Base-by-base conservation (phyloP, 2,888 invertebrate species). In the Beris chalybata region DNA sequence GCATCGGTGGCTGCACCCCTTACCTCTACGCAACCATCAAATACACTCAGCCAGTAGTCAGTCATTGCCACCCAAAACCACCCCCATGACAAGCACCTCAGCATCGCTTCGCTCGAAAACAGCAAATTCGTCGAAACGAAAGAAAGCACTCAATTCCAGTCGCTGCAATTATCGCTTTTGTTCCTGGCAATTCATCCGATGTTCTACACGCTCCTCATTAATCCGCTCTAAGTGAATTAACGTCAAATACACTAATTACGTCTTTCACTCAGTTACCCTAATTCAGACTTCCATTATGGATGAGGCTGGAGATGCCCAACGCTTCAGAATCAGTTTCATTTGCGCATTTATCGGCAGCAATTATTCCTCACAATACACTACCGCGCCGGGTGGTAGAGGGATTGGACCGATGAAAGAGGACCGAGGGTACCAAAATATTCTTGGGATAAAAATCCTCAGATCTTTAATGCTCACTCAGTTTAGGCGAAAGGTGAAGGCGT, bases 261-360 rank as follows among this genome's bases (percentile, higher is more conserved):
- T 70, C 71, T 72, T 72, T 72, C 72, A 72, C 72, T 72, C 72
- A 72, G 72, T 71, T 72, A 72, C 72, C 72, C 72, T 71, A 70
- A 72, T 72, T 72, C 71, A 70, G 70, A 69, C 70, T 70, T 70
- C 70, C 70, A 70, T 71, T 71, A 68, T 71, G 69, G 69, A 70
- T 69, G 69, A 69, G 70, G 69, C 70, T 67, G 68, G 71, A 71
- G 70, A 70, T 22, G 52, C 12, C 29, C 15, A 52, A 29, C 52
- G 13, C 22, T 52, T 52, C 29, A 22, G 52, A 52, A 52, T 52
- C 29, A 52, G 52, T 52, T 52, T 52, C 52, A 52, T 52, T 52
- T 52, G 29, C 29, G 52, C 52, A 52, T 52, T 52, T 29, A 52
- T 52, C 29, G 52, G 52, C 52, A 52, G 15, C 15, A 52, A 52